Evolutionary conservation across 1,140 invertebrate species (phyloP), one percentile per base, ranked within the genome.

Genomic region (Coptotermes formosanus): DNA sequence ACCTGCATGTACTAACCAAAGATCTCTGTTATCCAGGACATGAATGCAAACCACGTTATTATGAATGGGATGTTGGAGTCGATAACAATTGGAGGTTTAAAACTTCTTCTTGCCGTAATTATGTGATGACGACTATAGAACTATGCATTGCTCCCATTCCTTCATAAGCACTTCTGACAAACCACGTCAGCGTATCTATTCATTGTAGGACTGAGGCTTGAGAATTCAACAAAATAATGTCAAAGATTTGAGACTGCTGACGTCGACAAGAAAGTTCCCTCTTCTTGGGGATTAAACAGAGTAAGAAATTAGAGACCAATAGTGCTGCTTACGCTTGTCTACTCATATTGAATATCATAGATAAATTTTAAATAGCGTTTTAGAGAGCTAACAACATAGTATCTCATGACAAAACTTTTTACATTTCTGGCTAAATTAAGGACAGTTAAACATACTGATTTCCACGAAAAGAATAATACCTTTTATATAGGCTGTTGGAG

Each of bases 211-310:
- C 64, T 75, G 1, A 75, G n/a, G 64, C 14, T 11, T 8, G 64
- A 30, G 64, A 30, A 75, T 75, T 75, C 64, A 30, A 9, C 64
- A 75, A 75, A 75, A 75, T 75, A 75, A 75, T 75, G 64, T 75
- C 64, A 75, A 75, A 75, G 64, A 75, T 75, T 7, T 75, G 25
- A 30, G n/a, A 30, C n/a, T 75, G 64, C n/a, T 30, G 64, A 75
- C 64, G 64, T 75, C 64, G 64, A 75, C 64, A 75, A 75, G 64
- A n/a, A 75, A 75, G n/a, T 75, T 75, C 8, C 64, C n/a, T 75
- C 64, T 30, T 75, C 64, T 75, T 9, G 7, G 64, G n/a, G 64
- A 25, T 75, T 75, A 75, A 75, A 30, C 64, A 2, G 64, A 75
- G 16, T 75, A n/a, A 8, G 25, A 75, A 75, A 30, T 7, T 30